phyloP scores from a whole-genome alignment of 2,888 invertebrate genomes.

The Odontocerum albicorne region DNA sequence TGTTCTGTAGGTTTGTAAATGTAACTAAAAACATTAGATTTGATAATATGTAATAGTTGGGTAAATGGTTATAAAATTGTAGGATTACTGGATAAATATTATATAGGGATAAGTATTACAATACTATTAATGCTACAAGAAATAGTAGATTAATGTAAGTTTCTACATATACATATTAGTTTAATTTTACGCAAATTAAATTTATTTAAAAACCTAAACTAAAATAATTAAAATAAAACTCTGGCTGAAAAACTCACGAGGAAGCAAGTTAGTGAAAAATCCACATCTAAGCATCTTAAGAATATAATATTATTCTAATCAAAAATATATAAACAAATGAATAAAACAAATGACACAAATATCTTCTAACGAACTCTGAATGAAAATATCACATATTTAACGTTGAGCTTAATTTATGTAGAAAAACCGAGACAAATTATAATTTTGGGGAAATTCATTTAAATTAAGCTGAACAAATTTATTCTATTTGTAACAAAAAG shows the following conservation, averaged over 20 bases:
- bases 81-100: neutral
- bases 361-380: constrained; percentile 27
- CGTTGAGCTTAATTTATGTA: constrained; percentile 60
- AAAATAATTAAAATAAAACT: constrained; percentile 3
- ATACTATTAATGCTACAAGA: constrained; percentile 31
- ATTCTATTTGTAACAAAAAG: constrained; percentile 8
- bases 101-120: constrained; percentile 6
- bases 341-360: constrained; percentile 19
- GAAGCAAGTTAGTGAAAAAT: neutral
- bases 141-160: constrained; percentile 25
- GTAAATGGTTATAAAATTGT: too few species aligned
- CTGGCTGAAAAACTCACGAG: constrained; percentile 1
- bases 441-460: constrained; percentile 31
- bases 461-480: constrained; percentile 57
- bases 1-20: neutral
- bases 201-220: constrained; percentile 5
- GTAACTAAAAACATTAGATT: too few species aligned
- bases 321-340: constrained; percentile 11
- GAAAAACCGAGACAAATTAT: constrained; percentile 38
- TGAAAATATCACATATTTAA: constrained; percentile 58
- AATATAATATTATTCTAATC: neutral
- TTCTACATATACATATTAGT: constrained; percentile 29
- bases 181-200: constrained; percentile 21
- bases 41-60: too few species aligned
- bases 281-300: neutral